Percentiles rank a stretch among this genome's conserved stretches.
Evolutionary conservation across 92 coral and sea anemone species (phyloP).

Genomic region (Chrysogorgia sp.): DNA sequence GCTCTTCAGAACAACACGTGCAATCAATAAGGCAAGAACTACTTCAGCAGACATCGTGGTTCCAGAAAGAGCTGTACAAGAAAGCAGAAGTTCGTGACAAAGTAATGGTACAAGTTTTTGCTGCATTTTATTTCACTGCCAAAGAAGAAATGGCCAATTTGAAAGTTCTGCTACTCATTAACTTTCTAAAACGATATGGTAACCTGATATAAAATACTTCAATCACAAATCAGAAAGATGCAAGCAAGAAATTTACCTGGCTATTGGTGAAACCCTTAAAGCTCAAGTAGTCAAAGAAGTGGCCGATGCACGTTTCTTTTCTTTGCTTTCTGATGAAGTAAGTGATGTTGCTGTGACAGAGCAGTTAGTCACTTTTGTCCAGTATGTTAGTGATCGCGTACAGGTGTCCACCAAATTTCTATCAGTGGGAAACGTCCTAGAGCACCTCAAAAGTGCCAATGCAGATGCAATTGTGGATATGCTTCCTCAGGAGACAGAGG

Average conservation of each 20-base stretch:
- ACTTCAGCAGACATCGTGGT: slow-evolving; percentile 47
- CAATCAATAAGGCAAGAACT: slow-evolving; percentile 27
- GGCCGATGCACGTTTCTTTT: slow-evolving; percentile 40
- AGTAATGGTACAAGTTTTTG: slow-evolving; percentile 43
- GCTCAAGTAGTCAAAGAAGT: slow-evolving; percentile 34
- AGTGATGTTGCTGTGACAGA: slow-evolving; percentile 44
- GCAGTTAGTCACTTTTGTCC: slow-evolving; percentile 42
- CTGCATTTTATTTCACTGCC: slow-evolving; percentile 44
- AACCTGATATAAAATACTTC: slow-evolving; percentile 31
- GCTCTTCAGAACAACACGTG: slow-evolving; percentile 32
- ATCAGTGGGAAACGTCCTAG: slow-evolving; percentile 26
- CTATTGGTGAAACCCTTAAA: slow-evolving; percentile 19
- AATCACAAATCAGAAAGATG: slow-evolving; percentile 41
- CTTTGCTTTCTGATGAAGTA: slow-evolving; percentile 29
- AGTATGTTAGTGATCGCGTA: slow-evolving; percentile 17
- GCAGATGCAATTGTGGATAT: slow-evolving; percentile 46
- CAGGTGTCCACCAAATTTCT: slow-evolving; percentile 36
- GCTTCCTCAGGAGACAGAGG: slow-evolving; percentile 35
- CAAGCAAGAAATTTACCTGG: slow-evolving; percentile 46
- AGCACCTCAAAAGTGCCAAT: slow-evolving; percentile 42
- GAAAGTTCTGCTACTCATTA: slow-evolving; percentile 39
- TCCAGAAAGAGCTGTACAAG: slow-evolving; percentile 37
- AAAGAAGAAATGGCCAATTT: slow-evolving; percentile 43
- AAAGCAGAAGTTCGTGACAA: slow-evolving; percentile 43
- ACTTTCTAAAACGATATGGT: slow-evolving; percentile 29